A percentile compares a stretch with the other conserved stretches of the same genome.
phyloP scores from a whole-genome alignment of 2,888 invertebrate genomes.

The Monopis laevigella region DNA sequence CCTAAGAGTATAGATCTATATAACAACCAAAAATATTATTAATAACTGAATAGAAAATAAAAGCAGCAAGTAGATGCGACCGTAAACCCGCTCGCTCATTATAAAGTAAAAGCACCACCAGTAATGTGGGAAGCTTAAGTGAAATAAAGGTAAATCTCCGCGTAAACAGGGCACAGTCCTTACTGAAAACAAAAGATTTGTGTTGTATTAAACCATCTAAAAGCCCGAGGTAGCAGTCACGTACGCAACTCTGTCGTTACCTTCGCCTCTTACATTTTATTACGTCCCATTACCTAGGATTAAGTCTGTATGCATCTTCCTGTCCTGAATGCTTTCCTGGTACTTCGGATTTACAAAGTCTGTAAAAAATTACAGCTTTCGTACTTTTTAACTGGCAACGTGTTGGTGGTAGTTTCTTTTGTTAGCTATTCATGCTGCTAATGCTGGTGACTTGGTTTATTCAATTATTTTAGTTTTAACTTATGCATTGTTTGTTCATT shows the following conservation, averaged over 20 bases:
- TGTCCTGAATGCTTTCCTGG: conserved; percentile 38
- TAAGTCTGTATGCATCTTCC: conserved; percentile 50
- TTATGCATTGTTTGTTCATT: too few species aligned
- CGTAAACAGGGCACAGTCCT: conserved; percentile 7
- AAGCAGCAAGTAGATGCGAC: too few species aligned
- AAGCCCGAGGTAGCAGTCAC: conserved; percentile 52
- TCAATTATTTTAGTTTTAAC: too few species aligned
- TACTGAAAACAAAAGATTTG: conserved; percentile 19
- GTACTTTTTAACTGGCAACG: too few species aligned
- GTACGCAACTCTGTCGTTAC: conserved; percentile 59
- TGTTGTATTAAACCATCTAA: conserved; percentile 23
- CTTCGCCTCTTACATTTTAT: conserved; percentile 61
- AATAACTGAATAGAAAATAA: too few species aligned
- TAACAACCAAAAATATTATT: too few species aligned
- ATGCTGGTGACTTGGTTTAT: too few species aligned
- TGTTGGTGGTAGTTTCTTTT: too few species aligned
- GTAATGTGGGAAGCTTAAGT: conserved; percentile 8
- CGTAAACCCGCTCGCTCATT: too few species aligned
- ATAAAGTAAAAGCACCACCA: conserved; percentile 5
- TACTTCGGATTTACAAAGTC: conserved; percentile 9
- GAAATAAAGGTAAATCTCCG: conserved; percentile 11
- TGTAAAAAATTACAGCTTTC: conserved; percentile 8
- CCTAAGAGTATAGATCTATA: too few species aligned
- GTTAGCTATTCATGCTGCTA: too few species aligned
- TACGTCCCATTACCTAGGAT: conserved; percentile 57